These are phyloP conservation scores for Drosophila sp. DNA, from an alignment of 1,140 invertebrate genomes.

Conservation along the genomic window DNA sequence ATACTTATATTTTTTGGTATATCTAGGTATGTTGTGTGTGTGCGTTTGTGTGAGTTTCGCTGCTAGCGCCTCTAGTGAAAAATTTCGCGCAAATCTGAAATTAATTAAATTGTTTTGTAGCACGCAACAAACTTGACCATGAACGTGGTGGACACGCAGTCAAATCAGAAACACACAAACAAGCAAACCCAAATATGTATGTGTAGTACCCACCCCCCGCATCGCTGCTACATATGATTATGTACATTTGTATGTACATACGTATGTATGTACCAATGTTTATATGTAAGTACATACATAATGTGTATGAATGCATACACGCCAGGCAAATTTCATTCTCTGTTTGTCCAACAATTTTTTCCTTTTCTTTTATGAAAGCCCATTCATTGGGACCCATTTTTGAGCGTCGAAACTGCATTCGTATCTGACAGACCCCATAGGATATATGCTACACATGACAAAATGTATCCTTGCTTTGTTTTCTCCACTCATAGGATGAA, in stretches of 20 bases:
- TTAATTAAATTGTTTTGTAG: conserved; percentile 80
- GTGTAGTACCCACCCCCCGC: not conserved
- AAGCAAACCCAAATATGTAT: not conserved
- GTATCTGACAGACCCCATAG: not conserved
- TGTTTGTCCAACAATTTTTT: not conserved
- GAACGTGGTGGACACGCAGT: conserved; percentile 43
- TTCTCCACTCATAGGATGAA: too few species aligned
- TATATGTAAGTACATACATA: not conserved
- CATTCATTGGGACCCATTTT: not conserved
- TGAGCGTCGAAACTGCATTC: not conserved
- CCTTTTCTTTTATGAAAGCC: not conserved
- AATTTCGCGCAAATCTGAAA: conserved; percentile 76
- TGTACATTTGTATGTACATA: not conserved
- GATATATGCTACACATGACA: too few species aligned
- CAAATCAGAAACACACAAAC: conserved; percentile 36
- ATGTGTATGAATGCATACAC: not conserved
- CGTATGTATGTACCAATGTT: not conserved
- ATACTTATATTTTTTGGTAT: not conserved
- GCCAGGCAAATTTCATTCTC: conserved; percentile 16
- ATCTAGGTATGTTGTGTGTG: conserved; percentile 14
- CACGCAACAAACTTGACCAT: conserved; percentile 59
- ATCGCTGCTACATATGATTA: conserved; percentile 1
- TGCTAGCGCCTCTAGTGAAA: conserved; percentile 56
- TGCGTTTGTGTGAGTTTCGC: conserved; percentile 31
- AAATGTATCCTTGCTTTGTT: too few species aligned